Base-by-base conservation (phyloP, 2,888 invertebrate genomes). In the Horisme vitalbata region DNA sequence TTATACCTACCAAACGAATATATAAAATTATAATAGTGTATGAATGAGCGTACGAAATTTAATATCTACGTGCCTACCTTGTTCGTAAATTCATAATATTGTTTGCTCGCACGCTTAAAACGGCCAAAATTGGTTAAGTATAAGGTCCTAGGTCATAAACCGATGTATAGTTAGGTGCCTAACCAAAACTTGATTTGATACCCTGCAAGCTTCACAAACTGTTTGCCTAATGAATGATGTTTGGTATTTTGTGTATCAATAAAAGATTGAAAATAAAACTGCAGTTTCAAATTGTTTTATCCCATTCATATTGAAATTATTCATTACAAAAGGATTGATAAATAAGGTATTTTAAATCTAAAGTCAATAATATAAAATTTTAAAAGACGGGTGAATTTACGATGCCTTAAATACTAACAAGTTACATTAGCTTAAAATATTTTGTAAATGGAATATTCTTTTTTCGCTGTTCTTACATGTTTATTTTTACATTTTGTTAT, bases 361-460 rank as follows among this genome's bases (percentile, higher is more conserved):
- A 41, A 79, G 79, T 89, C 85, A 83, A 83, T 89, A 81, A 87
- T 90, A 90, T 88, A 90, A 90, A 90, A 88, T 77, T 87, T 90
- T 77, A 86, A 87, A 79, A 89, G 87, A 89, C 88, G 87, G 89
- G 89, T 86, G 88, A 87, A 83, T 87, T 86, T 83, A 88, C 79
- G 84, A 79, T 82, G 83, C 56, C 85, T 87, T 88, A 88, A 43
- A 62, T 57, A 61, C 80, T 84, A 84, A 68, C 70, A 75, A 79
- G 68, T 79, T 84, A 84, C 64, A 76, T 63, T 74, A 75, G 60
- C 82, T 80, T 85, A 85, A 80, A 75, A 79, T 85, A 84, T 78
- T 81, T 84, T 85, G 86, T 87, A 85, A 81, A 84, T 88, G 88
- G 87, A 88, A 87, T 87, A 87, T 84, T 82, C 79, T 71, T 72